A percentile compares a stretch with the other conserved stretches of the same genome.
Evolutionary conservation across 2,113 vertebrate species (phyloP).

Genomic region (Macrotis lagotis): DNA sequence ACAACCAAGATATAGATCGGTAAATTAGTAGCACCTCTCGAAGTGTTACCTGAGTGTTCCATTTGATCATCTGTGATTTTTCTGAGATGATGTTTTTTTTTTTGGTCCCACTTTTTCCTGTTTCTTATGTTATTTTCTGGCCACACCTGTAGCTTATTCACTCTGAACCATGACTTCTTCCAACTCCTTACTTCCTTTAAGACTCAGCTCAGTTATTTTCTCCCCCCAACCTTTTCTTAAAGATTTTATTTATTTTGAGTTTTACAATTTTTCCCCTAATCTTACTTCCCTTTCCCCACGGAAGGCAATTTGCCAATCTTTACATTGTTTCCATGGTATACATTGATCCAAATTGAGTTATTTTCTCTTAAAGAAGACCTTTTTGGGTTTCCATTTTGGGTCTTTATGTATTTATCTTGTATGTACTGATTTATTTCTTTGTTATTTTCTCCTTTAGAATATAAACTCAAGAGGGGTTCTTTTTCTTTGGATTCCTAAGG

Average conservation of each 20-base stretch:
- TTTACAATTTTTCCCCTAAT: no score
- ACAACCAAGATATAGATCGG: background rate
- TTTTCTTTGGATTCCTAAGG: background rate
- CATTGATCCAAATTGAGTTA: no score
- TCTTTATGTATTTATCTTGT: background rate
- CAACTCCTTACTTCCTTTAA: background rate
- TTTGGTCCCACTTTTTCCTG: background rate
- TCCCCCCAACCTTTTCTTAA: no score
- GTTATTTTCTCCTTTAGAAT: background rate
- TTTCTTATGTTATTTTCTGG: background rate
- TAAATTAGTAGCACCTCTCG: background rate
- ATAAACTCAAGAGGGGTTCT: background rate
- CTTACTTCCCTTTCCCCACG: no score
- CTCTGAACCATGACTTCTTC: background rate
- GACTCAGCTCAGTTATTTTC: background rate
- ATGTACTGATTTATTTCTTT: background rate
- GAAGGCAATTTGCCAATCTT: no score
- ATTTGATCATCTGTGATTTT: background rate
- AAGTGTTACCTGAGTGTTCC: background rate
- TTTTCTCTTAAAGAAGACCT: background rate
- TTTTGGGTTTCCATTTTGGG: background rate
- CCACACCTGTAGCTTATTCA: background rate
- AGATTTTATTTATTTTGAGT: no score
- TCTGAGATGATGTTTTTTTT: background rate
- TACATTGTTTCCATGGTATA: no score